Percentiles rank a stretch among this genome's conserved stretches.
phyloP scores from a whole-genome alignment of 1,140 invertebrate species.

The Dinothrombium tinctorium region DNA sequence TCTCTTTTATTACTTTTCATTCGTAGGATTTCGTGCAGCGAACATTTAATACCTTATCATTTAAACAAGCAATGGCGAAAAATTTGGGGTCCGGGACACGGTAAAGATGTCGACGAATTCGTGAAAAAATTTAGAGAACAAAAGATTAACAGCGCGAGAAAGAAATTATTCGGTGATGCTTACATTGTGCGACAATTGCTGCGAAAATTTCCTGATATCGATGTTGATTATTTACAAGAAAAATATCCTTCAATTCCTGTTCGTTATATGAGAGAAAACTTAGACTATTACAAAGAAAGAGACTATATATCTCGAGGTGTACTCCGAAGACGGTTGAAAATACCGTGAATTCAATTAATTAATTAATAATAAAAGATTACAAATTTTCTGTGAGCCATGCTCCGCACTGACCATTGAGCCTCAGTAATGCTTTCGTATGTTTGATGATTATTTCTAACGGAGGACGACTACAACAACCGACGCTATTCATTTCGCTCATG shows the following conservation, averaged over 20 bases:
- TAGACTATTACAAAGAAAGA: slow-evolving; percentile 1
- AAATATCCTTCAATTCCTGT: slow-evolving; percentile 40
- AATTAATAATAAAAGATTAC: slow-evolving; percentile 1
- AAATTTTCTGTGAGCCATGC: slow-evolving; percentile 13
- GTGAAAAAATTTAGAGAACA: slow-evolving; percentile 8
- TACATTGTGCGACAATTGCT: slow-evolving; percentile 36
- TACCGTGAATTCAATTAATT: background rate
- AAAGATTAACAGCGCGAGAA: slow-evolving; percentile 3
- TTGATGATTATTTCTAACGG: slow-evolving; percentile 12
- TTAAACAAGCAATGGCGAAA: slow-evolving; percentile 14
- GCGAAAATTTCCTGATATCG: slow-evolving; percentile 46
- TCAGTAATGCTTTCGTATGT: slow-evolving; percentile 11
- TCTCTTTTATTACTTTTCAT: slow-evolving; percentile 3
- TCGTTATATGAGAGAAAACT: slow-evolving; percentile 3
- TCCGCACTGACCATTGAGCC: slow-evolving; percentile 9
- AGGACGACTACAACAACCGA: slow-evolving; percentile 3
- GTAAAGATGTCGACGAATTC: slow-evolving; percentile 13
- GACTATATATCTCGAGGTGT: too few relatives aligned
- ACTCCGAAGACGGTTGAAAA: too few relatives aligned
- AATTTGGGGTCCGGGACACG: slow-evolving; percentile 8
- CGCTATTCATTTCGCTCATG: background rate
- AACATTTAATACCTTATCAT: slow-evolving; percentile 15
- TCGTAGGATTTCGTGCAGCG: slow-evolving; percentile 9
- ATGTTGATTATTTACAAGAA: slow-evolving; percentile 38
- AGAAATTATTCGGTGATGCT: background rate